phyloP scores from a whole-genome alignment of 2,888 invertebrate genomes.

The Cataglyphis livida region DNA sequence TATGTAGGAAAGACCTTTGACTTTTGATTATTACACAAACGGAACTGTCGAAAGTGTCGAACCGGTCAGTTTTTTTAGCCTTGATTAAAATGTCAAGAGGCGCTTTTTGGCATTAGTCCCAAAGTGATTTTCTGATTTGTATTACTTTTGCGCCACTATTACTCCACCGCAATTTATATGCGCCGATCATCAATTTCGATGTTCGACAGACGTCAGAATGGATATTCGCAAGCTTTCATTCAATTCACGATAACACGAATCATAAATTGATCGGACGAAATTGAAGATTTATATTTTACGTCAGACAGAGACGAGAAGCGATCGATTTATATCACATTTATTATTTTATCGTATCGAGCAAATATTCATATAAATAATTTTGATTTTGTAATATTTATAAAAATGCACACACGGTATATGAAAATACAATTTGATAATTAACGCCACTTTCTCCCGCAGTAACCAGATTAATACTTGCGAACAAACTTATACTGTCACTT shows the following conservation, averaged over 20 bases:
- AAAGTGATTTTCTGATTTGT: constrained; percentile 66
- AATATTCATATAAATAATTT: not conserved
- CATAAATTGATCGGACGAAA: constrained; percentile 10
- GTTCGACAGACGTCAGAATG: constrained; percentile 19
- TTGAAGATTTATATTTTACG: constrained; percentile 18
- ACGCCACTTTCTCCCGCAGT: constrained; percentile 3
- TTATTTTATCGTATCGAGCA: constrained; percentile 6
- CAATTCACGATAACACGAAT: constrained; percentile 1
- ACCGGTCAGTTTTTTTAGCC: constrained; percentile 58
- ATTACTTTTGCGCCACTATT: constrained; percentile 59
- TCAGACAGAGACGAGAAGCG: not conserved
- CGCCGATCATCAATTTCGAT: constrained; percentile 42
- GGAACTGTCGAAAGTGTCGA: constrained; percentile 18
- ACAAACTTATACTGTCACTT: not conserved
- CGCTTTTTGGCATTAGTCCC: constrained; percentile 72
- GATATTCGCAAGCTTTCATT: not conserved
- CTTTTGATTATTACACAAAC: constrained; percentile 52
- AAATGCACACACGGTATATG: not conserved
- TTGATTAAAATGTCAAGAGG: constrained; percentile 68
- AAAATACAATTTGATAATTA: not conserved
- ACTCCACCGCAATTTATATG: constrained; percentile 55
- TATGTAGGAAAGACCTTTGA: constrained; percentile 5
- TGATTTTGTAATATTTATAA: not conserved
- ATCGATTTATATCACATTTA: constrained; percentile 7
- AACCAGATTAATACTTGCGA: not conserved